Evolutionary conservation across 2,888 invertebrate species (phyloP), one percentile per base, ranked within the genome.

Genomic region (Luffia ferchaultella): DNA sequence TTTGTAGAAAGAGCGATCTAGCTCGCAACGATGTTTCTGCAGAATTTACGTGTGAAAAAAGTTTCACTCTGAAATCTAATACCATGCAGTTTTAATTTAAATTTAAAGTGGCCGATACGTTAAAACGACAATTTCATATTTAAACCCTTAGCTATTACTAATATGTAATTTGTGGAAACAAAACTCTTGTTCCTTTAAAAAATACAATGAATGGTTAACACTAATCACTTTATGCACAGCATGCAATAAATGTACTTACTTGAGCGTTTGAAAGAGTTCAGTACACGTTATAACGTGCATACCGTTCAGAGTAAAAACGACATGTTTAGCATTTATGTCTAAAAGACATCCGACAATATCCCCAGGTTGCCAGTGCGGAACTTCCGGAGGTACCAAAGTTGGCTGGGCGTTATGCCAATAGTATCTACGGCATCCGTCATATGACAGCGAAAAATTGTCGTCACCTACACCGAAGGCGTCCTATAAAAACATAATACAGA

Each of bases 391-490:
- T 7, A 89, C 85, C 50, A 88, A 85, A 51, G 91, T 89, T 0
- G 78, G 67, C 58, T 88, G 88, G 0, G 96, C 96, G 65, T 93
- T 91, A 72, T 95, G 90, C 97, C 97, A 97, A 54, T 96, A 89
- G 52, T 96, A 77, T 68, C 90, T 89, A 43, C 97, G 87, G 70
- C 96, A 97, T 1, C 97, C 97, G 73, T 97, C 97, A 71, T 95
- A 97, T 0, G 96, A 93, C 54, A 97, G 78, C 0, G 96, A 96
- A 76, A 88, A 93, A 55, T 90, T 86, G 67, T 97, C 97, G 66
- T 97, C 97, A 3, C 97, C 97, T 53, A 96, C 95, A n/a, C 96
- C 96, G 77, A 92, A 96, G 1, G 96, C 96, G 69, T 96, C 96
- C 94, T 95, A 67, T 30, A 64, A 63, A 44, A 17, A 48, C n/a